Evolutionary conservation across 2,888 invertebrate species (phyloP).

Genomic region (Chymomyza procnemis): DNA sequence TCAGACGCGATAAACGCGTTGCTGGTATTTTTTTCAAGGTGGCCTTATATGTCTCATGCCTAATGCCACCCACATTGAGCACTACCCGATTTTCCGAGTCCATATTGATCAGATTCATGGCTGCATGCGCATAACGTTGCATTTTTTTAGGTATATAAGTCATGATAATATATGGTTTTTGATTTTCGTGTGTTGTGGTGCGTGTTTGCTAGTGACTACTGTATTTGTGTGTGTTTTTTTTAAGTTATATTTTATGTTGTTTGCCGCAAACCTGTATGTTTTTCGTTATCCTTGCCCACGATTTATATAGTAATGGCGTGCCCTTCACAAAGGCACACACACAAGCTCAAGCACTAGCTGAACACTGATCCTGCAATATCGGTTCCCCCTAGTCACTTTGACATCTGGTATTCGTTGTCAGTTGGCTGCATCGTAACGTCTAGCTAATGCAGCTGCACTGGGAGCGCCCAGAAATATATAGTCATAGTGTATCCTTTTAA

Average conservation of each 20-base stretch:
- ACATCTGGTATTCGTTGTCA: constrained; percentile 3
- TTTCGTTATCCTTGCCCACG: constrained; percentile 53
- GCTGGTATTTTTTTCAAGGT: constrained; percentile 98
- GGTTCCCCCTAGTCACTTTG: not conserved
- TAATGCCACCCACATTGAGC: constrained; percentile 98
- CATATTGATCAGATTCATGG: constrained; percentile 95
- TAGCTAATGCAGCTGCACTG: constrained; percentile 44
- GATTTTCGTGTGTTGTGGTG: not conserved
- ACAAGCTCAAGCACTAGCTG: constrained; percentile 24
- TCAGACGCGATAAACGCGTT: constrained; percentile 93
- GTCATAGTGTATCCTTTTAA: constrained; percentile 27
- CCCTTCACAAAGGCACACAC: constrained; percentile 27
- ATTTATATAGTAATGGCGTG: constrained; percentile 32
- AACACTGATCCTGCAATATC: not conserved
- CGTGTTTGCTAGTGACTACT: not conserved
- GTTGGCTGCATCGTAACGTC: constrained; percentile 34
- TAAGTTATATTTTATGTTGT: not conserved
- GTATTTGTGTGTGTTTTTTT: not conserved
- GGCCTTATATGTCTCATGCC: constrained; percentile 97
- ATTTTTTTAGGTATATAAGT: constrained; percentile 74
- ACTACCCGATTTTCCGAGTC: constrained; percentile 99
- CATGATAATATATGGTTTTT: constrained; percentile 42
- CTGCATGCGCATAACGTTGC: constrained; percentile 76
- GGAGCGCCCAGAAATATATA: constrained; percentile 29
- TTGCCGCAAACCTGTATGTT: constrained; percentile 50